Base-by-base conservation (phyloP, 2,888 invertebrate genomes). In the Napeogenes sylphis region DNA sequence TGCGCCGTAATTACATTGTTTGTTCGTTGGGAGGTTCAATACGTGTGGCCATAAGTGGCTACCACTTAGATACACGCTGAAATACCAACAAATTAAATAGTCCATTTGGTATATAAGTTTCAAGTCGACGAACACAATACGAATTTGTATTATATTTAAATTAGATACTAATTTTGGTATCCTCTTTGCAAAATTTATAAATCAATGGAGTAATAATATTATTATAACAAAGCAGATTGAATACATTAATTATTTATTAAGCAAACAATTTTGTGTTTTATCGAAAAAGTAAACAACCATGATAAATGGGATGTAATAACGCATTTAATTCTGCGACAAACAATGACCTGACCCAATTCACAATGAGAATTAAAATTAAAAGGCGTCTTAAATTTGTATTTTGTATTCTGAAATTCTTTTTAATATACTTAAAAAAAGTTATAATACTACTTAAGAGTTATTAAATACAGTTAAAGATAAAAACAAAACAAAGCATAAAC, bases 21-120 rank as follows among this genome's bases (percentile, higher is more conserved):
- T 80, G 75, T 76, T 59, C 68, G 73, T 75, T 71, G 71, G 71
- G 30, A 56, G 66, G 60, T 59, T 61, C 70, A 79, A 75, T 74
- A 71, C 76, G 78, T 79, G 78, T 77, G 76, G 73, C 82, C 80
- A 78, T 84, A 88, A 85, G 81, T 80, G 86, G 84, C 68, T 65
- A 70, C 77, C 84, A 84, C 83, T 86, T 86, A 82, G 78, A 77
- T 73, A 79, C 80, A 74, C 71, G 71, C 74, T 76, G 75, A 73
- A 73, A 71, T 70, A 76, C 74, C 78, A 80, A 84, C 82, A 81
- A 82, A 83, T 82, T 81, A 83, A 83, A 82, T 81, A 80, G 82
- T 77, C 80, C 68, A 75, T 80, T 76, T 75, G 57, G 75, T 71
- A n/a, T n/a, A n/a, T n/a, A 76, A 73, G 76, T 76, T 81, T 64